Evolutionary conservation across 2,797 vertebrate genomes (phyloP), one percentile per base, ranked within the genome.

Genomic region (Sorex maritimensis): DNA sequence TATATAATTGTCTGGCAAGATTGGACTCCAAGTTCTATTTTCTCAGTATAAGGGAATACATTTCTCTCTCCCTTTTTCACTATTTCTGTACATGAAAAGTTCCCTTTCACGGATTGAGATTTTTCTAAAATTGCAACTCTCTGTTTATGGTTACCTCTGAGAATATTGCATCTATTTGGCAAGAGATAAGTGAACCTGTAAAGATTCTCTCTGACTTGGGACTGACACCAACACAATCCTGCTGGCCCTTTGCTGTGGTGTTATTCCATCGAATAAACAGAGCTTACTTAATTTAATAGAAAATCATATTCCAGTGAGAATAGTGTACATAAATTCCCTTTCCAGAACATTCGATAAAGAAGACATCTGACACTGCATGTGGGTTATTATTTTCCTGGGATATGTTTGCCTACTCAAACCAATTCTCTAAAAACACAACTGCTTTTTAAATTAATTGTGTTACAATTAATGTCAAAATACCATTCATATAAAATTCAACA

Each of bases 31-130:
- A 90, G 34, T 5, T 71, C 12, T 77, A 34, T 82, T 81, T 91
- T 73, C 79, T 90, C 69, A 52, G 2, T 68, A 44, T 68, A 71
- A 72, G 17, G 87, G n/a, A 78, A 86, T 8, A 49, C 28, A 52
- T 81, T 88, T 94, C 30, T 71, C 80, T 74, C 67, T 34, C 10
- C 24, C 30, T 12, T 55, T 92, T 46, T 30, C 14, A 44, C 41
- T 55, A 82, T 93, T 75, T 73, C n/a, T 87, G 3, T 65, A 72
- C 79, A 77, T 61, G 41, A 89, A 79, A 10, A 78, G 74, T 85
- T 92, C 52, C 38, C 10, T 68, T 75, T 67, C 75, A n/a, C n/a
- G 30, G 38, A 65, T 74, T 9, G 23, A 86, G 28, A 67, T 11
- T 30, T 1, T 1, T 44, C 58, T 44, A 19, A 75, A 80, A 61